Base-by-base conservation (phyloP, 2,113 vertebrate genomes). In the Pogonocichla stellata region DNA sequence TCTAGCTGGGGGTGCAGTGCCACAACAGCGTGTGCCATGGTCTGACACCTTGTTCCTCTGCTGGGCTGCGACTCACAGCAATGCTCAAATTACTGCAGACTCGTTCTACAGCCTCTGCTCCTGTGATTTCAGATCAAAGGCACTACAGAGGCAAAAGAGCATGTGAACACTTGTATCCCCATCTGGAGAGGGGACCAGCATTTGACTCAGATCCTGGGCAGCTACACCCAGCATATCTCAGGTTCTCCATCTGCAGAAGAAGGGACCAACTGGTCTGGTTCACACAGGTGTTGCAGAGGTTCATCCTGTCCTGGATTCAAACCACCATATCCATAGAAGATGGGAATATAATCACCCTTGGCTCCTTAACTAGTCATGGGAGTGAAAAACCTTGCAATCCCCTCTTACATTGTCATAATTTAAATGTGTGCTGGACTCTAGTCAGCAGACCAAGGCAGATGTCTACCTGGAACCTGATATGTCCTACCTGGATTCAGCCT, bases 101-200 rank as follows among this genome's bases (percentile, higher is more conserved):
- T 93, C 3, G 94, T 87, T 95, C 11, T 9, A 50, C 95, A 96
- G 80, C 90, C 90, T 95, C 81, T 3, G 6, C 81, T 93, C 33
- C 71, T 19, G 67, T 2, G 7, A 88, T 56, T 84, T 72, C 83
- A 95, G 28, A 97, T 94, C 86, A 96, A 95, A 96, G 91, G 56
- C 48, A 24, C 72, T 71, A 54, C 56, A 91, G 22, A 92, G 51
- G 86, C 40, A 89, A 64, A 71, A 67, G n/a, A 94, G 69, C 91
- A 92, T 91, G 93, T 87, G 92, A 96, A 95, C 73, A 64, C 70
- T 91, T 84, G 80, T 48, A 75, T 79, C 85, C 77, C 81, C 72
- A 42, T 36, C 86, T 71, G 65, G 57, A 75, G 25, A 92, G 61
- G 72, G 61, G 69, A 94, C 47, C 45, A 60, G 33, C 11, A 26